phyloP scores from a whole-genome alignment of 2,888 invertebrate species.

The Myathropa florea region DNA sequence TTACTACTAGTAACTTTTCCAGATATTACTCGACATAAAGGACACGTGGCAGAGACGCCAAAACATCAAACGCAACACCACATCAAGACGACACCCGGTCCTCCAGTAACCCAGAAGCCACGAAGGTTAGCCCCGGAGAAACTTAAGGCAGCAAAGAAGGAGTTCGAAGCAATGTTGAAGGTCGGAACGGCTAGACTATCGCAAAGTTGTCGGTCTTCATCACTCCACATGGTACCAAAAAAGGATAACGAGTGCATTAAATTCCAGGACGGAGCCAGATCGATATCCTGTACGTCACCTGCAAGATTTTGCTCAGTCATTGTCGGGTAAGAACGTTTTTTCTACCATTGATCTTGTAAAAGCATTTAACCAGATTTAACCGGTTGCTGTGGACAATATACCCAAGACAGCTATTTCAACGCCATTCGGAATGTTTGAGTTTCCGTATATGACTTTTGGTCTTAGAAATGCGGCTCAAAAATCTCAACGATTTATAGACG shows the following conservation, averaged over 20 bases:
- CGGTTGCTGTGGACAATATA: background rate
- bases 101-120: background rate
- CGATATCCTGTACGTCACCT: background rate
- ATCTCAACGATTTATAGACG: slow-evolving; percentile 62
- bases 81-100: background rate
- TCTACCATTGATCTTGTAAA: background rate
- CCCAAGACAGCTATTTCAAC: background rate
- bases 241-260: background rate
- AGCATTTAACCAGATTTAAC: slow-evolving; percentile 13
- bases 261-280: background rate
- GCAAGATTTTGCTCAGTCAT: background rate
- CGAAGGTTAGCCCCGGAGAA: slow-evolving; percentile 3
- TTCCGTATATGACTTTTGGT: background rate
- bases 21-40: background rate
- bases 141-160: background rate
- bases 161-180: slow-evolving; percentile 1
- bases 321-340: background rate
- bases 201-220: slow-evolving; percentile 2
- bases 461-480: background rate
- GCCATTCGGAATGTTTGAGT: background rate
- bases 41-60: background rate
- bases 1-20: background rate
- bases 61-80: slow-evolving; percentile 1
- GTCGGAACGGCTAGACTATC: background rate
- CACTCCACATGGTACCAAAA: slow-evolving; percentile 8